Conservation (phyloP, 1,140 invertebrate genomes). For the Pseudomyrmex gracilis region DNA sequence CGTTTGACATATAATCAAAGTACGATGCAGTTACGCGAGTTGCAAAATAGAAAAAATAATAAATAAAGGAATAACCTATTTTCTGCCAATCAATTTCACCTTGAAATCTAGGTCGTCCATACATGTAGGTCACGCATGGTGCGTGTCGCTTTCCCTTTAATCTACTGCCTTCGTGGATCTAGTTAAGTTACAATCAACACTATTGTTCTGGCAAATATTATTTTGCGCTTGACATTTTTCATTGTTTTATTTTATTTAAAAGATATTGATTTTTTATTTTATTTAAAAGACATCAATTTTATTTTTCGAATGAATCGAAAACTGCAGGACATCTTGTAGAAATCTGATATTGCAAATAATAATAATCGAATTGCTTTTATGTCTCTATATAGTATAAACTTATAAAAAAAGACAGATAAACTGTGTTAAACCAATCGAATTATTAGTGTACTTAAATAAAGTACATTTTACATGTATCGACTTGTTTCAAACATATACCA, state of each 20-base stretch:
- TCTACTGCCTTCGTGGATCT: background rate
- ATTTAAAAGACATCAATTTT: background rate
- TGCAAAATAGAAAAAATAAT: background rate
- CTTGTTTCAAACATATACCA: background rate
- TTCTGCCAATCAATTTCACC: constrained; percentile 23
- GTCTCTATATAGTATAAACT: background rate
- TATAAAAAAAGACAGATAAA: background rate
- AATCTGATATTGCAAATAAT: background rate
- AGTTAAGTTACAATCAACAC: constrained; percentile 24
- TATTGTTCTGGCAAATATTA: constrained; percentile 2
- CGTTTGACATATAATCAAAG: background rate
- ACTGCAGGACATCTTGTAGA: background rate
- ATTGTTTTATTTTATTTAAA: background rate
- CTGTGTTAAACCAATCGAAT: background rate
- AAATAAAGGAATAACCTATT: constrained; percentile 1
- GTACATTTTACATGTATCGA: background rate
- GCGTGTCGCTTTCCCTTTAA: constrained; percentile 33
- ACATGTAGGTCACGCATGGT: constrained; percentile 52
- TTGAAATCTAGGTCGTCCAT: constrained; percentile 37
- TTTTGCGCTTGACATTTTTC: background rate
- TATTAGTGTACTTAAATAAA: constrained; percentile 16
- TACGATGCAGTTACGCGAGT: background rate
- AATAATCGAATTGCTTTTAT: constrained; percentile 57
- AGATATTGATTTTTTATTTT: background rate
- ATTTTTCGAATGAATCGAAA: constrained; percentile 1